Conservation (phyloP, 1,140 invertebrate genomes). For the Drosophila parabipectinata region DNA sequence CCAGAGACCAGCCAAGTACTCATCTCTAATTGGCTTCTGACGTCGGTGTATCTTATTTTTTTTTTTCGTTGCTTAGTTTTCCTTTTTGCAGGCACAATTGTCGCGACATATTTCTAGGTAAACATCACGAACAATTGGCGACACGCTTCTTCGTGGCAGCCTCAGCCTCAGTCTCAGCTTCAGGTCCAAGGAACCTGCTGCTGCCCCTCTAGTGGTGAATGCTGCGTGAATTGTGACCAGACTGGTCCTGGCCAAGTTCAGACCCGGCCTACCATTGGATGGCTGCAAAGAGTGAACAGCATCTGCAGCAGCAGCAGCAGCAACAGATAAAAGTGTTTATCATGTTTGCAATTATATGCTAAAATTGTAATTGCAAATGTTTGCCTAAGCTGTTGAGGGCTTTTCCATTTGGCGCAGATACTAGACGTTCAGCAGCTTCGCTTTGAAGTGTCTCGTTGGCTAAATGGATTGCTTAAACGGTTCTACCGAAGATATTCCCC, state of each 20-base stretch:
- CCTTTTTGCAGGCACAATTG: slow-evolving; percentile 62
- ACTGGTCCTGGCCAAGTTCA: slow-evolving; percentile 26
- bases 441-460: slow-evolving; percentile 80
- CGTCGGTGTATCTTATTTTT: slow-evolving; percentile 17
- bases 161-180: neutral
- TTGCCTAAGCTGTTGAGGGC: slow-evolving; percentile 74
- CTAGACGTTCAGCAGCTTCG: slow-evolving; percentile 55
- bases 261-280: slow-evolving; percentile 31
- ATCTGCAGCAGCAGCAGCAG: slow-evolving; percentile 22
- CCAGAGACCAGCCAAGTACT: neutral
- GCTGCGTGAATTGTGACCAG: slow-evolving; percentile 66
- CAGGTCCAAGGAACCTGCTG: slow-evolving; percentile 45
- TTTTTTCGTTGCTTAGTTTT: slow-evolving; percentile 45
- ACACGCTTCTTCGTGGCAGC: slow-evolving; percentile 82
- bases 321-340: slow-evolving; percentile 77
- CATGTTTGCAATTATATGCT: slow-evolving; percentile 83
- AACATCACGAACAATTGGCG: slow-evolving; percentile 84
- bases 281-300: slow-evolving; percentile 21
- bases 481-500: slow-evolving; percentile 72
- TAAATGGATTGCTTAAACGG: slow-evolving; percentile 82
- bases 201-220: slow-evolving; percentile 25
- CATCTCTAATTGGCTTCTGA: slow-evolving; percentile 15
- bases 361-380: slow-evolving; percentile 83
- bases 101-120: slow-evolving; percentile 84
- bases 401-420: slow-evolving; percentile 63